These are phyloP conservation scores for Hirudinaria manillensis DNA, from an alignment of 2,888 invertebrate species.

Conservation along the genomic window DNA sequence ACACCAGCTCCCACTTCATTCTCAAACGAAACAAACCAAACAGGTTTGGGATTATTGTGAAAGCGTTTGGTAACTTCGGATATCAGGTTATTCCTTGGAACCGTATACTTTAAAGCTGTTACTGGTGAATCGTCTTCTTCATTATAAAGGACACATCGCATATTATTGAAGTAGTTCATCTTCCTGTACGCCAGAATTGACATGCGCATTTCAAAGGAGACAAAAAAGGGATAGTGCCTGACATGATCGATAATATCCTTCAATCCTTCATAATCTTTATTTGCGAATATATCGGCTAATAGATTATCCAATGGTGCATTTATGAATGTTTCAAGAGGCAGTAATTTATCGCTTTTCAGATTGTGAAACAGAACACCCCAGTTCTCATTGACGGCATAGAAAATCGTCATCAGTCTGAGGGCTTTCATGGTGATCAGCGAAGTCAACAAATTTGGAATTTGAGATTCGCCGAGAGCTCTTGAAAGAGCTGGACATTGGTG, in stretches of 20 bases:
- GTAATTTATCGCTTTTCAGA: constrained; percentile 1
- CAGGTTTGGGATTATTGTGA: constrained; percentile 77
- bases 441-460: too few species aligned
- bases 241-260: constrained; percentile 88
- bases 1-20: constrained; percentile 82
- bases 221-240: constrained; percentile 82
- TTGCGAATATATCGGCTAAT: too few species aligned
- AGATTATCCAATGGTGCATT: too few species aligned
- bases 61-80: too few species aligned
- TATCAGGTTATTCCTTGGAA: too few species aligned
- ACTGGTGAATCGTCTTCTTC: too few species aligned
- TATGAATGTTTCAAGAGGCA: constrained; percentile 69
- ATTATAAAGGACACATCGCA: constrained; percentile 64
- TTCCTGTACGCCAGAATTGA: constrained; percentile 83
- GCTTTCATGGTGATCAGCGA: constrained; percentile 71
- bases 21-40: constrained; percentile 77
- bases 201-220: constrained; percentile 94
- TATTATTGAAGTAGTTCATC: constrained; percentile 70
- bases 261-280: constrained; percentile 56
- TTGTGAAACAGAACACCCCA: constrained; percentile 77
- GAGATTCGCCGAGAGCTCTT: too few species aligned
- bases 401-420: constrained; percentile 76
- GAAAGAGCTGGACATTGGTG: too few species aligned
- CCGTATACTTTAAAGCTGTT: too few species aligned
- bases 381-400: constrained; percentile 82